A percentile compares a stretch with the other conserved stretches of the same genome.
Conservation (phyloP, 2,888 invertebrate species). For the Hesperia comma region DNA sequence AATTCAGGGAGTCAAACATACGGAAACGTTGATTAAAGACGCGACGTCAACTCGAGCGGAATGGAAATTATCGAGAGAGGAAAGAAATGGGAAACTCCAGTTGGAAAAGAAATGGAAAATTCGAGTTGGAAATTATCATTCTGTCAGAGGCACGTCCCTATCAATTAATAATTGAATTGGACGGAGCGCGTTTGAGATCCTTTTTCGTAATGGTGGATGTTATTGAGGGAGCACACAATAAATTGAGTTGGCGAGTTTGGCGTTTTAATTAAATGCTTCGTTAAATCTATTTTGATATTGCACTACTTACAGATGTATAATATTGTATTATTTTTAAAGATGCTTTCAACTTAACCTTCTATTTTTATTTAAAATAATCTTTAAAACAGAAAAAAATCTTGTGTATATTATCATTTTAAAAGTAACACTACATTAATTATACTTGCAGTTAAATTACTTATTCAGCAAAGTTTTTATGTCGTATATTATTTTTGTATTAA, state of each 20-base stretch:
- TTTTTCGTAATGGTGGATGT: constrained; percentile 64
- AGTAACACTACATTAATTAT: too few species aligned
- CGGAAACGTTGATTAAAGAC: constrained; percentile 35
- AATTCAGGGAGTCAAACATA: constrained; percentile 32
- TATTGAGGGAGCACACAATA: constrained; percentile 32
- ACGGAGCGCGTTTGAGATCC: constrained; percentile 50
- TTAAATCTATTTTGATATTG: too few species aligned
- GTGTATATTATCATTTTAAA: too few species aligned
- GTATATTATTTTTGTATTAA: too few species aligned
- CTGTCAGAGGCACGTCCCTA: constrained; percentile 41
- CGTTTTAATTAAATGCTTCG: too few species aligned
- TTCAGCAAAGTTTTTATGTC: neutral
- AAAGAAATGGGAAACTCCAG: constrained; percentile 35
- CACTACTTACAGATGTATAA: too few species aligned
- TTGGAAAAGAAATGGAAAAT: constrained; percentile 34
- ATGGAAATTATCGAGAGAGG: constrained; percentile 33
- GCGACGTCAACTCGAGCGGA: constrained; percentile 42
- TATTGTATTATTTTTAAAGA: too few species aligned
- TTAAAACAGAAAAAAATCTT: too few species aligned
- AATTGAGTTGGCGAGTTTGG: constrained; percentile 32
- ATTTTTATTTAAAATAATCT: too few species aligned
- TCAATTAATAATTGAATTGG: constrained; percentile 64
- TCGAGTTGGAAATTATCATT: constrained; percentile 37
- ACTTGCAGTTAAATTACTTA: neutral
- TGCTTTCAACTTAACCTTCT: too few species aligned